Conservation (phyloP, 2,113 vertebrate species). For the Regulus satrapa region DNA sequence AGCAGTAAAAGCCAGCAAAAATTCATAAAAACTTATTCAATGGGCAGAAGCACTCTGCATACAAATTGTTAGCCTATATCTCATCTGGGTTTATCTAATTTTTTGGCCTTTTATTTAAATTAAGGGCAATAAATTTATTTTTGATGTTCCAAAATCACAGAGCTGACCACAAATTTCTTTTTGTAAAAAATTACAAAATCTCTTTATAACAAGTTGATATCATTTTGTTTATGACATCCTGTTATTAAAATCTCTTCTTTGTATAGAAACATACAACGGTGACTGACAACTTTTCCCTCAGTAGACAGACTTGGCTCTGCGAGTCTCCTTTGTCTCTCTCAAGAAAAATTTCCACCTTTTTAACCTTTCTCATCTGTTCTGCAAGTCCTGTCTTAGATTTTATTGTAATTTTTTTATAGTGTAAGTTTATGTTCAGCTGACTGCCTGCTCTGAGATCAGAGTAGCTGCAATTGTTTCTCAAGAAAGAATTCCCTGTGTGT, state of each 20-base stretch:
- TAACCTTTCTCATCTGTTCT: not conserved
- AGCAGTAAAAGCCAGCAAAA: not conserved
- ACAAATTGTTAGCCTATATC: not conserved
- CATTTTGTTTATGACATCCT: not conserved
- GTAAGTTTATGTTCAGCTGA: not conserved
- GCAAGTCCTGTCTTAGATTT: not conserved
- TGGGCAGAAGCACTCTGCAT: not conserved
- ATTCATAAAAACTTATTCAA: not conserved
- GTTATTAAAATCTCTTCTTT: not conserved
- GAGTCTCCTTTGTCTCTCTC: not conserved
- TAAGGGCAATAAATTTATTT: not conserved
- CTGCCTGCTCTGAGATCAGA: not conserved
- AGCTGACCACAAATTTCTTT: not conserved
- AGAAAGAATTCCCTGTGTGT: not conserved
- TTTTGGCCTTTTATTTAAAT: not conserved
- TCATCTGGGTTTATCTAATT: not conserved
- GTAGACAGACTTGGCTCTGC: not conserved
- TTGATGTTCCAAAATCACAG: not conserved
- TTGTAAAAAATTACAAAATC: not conserved
- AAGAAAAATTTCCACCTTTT: not conserved
- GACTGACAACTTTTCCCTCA: not conserved
- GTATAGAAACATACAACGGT: not conserved
- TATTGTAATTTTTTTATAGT: not conserved
- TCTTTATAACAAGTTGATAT: not conserved
- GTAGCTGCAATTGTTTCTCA: not conserved